A percentile compares a stretch with the other conserved stretches of the same genome.
These are phyloP conservation scores for Nymphalis polychloros DNA, from an alignment of 2,888 invertebrate genomes.

Conservation along the genomic window DNA sequence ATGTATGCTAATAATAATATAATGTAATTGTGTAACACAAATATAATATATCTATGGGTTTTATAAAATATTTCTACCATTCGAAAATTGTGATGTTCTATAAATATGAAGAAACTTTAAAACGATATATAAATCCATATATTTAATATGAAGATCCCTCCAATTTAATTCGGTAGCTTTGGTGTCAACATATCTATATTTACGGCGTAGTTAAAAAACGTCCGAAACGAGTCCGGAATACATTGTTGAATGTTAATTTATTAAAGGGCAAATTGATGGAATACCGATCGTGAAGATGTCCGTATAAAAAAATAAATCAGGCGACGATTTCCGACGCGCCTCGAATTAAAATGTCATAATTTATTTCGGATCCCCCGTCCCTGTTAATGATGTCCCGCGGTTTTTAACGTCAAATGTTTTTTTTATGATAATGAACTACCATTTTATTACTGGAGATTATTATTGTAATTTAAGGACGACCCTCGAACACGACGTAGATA, in stretches of 20 bases:
- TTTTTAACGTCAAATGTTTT: constrained; percentile 14
- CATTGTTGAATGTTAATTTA: background rate
- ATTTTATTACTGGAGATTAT: constrained; percentile 12
- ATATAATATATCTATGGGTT: no score
- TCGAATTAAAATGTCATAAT: constrained; percentile 34
- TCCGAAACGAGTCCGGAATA: background rate
- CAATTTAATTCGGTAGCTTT: background rate
- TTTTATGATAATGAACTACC: constrained; percentile 12
- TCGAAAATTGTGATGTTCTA: no score
- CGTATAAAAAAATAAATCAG: constrained; percentile 5
- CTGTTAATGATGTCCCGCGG: constrained; percentile 7
- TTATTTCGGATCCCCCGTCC: constrained; percentile 5
- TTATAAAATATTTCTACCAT: no score
- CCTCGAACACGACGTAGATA: background rate
- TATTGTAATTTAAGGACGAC: constrained; percentile 2
- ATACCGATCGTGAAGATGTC: constrained; percentile 2
- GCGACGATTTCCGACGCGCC: constrained; percentile 12
- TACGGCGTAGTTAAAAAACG: background rate
- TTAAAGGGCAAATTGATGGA: constrained; percentile 1
- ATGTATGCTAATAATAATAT: no score
- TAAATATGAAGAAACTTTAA: background rate
- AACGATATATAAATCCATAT: background rate
- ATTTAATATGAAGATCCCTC: background rate
- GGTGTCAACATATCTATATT: background rate
- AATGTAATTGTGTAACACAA: no score